Evolutionary conservation across 1,140 invertebrate genomes (phyloP).

Genomic region (Dendrolimus punctatus): DNA sequence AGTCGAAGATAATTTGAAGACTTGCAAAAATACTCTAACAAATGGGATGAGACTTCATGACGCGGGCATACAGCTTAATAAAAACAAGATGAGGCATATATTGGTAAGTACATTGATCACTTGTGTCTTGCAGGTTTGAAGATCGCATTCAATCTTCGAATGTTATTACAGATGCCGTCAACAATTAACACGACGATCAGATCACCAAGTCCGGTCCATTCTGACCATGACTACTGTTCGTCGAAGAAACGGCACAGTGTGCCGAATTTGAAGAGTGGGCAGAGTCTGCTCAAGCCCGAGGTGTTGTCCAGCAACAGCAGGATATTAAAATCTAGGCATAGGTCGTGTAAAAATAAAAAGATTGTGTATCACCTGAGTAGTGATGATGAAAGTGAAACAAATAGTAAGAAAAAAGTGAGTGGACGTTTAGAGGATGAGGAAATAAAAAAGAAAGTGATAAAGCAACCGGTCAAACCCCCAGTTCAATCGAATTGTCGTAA

Average conservation of each 20-base stretch:
- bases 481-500: slow-evolving; percentile 46
- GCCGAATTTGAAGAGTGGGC: slow-evolving; percentile 47
- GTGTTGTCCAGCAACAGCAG: slow-evolving; percentile 58
- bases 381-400: slow-evolving; percentile 55
- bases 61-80: slow-evolving; percentile 57
- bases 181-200: slow-evolving; percentile 42
- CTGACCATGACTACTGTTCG: slow-evolving; percentile 68
- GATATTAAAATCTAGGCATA: slow-evolving; percentile 56
- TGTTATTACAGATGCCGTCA: slow-evolving; percentile 63
- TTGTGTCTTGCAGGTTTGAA: slow-evolving; percentile 23
- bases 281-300: slow-evolving; percentile 60
- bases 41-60: slow-evolving; percentile 60
- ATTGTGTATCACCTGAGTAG: slow-evolving; percentile 59
- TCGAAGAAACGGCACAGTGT: slow-evolving; percentile 51
- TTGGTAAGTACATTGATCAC: slow-evolving; percentile 46
- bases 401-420: slow-evolving; percentile 40
- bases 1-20: slow-evolving; percentile 34
- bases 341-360: slow-evolving; percentile 64
- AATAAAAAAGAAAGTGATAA: slow-evolving; percentile 47
- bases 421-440: slow-evolving; percentile 36
- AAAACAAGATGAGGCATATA: slow-evolving; percentile 63
- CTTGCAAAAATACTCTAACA: slow-evolving; percentile 24
- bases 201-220: slow-evolving; percentile 54
- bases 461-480: slow-evolving; percentile 42
- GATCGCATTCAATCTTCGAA: slow-evolving; percentile 28